Percentiles rank a stretch among this genome's conserved stretches.
phyloP scores from a whole-genome alignment of 2,888 invertebrate species.

The Tridacna gigas region DNA sequence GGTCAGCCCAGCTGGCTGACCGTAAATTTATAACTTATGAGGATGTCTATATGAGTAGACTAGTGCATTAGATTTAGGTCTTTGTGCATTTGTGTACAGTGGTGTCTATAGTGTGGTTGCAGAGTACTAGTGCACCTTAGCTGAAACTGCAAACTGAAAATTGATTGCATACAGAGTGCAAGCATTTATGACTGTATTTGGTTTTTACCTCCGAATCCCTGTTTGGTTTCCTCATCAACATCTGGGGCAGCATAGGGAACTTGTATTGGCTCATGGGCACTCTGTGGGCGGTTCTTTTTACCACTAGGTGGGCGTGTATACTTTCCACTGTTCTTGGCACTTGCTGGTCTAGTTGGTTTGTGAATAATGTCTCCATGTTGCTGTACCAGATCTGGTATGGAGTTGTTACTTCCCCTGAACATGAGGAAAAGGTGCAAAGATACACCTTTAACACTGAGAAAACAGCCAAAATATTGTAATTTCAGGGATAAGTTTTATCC shows the following conservation, averaged over 20 bases:
- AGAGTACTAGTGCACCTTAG: no score
- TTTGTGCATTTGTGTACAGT: no score
- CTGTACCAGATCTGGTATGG: constrained; percentile 75
- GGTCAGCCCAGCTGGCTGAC: no score
- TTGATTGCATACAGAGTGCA: no score
- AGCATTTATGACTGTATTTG: not conserved
- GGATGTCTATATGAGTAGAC: no score
- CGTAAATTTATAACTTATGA: no score
- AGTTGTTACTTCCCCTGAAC: constrained; percentile 77
- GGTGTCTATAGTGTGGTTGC: no score
- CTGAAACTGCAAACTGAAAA: not conserved
- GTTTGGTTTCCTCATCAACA: constrained; percentile 17
- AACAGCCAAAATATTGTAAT: not conserved
- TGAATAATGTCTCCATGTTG: constrained; percentile 61
- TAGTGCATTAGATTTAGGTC: no score
- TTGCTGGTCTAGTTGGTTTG: constrained; percentile 68
- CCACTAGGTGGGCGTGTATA: constrained; percentile 70
- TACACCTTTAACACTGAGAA: not conserved
- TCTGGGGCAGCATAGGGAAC: constrained; percentile 32
- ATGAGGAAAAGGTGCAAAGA: not conserved
- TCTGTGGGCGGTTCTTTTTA: constrained; percentile 73
- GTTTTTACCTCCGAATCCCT: constrained; percentile 46
- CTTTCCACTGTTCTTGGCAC: constrained; percentile 66
- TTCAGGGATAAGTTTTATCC: not conserved
- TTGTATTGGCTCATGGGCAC: constrained; percentile 72